A percentile compares a stretch with the other conserved stretches of the same genome.
Conservation (phyloP, 2,113 vertebrate genomes). For the Coregonus clupeaformis region DNA sequence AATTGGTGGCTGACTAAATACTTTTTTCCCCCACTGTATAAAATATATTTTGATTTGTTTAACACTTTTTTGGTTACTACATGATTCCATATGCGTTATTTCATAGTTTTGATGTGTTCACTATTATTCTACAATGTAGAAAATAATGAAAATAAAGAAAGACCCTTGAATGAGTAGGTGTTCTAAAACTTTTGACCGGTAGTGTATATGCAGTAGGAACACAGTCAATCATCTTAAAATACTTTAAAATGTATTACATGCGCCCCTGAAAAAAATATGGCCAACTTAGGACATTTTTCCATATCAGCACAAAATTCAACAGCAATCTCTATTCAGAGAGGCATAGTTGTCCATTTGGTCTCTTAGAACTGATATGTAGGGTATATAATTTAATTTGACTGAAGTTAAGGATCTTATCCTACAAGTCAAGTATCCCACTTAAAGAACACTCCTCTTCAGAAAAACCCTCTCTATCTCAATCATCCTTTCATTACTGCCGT, state of each 20-base stretch:
- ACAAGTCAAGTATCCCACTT: conserved; percentile 54
- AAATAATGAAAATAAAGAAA: too few relatives aligned
- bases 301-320: conserved; percentile 46
- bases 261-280: too few relatives aligned
- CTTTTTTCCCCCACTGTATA: too few relatives aligned
- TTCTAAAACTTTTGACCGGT: too few relatives aligned
- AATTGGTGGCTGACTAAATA: too few relatives aligned
- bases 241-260: neutral
- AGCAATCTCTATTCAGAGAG: conserved; percentile 26
- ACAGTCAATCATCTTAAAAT: neutral
- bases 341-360: conserved; percentile 13
- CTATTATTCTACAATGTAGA: too few relatives aligned
- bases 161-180: too few relatives aligned
- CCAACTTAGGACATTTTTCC: conserved; percentile 16
- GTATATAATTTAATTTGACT: conserved; percentile 56
- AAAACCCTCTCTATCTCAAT: conserved; percentile 40
- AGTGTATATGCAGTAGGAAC: neutral
- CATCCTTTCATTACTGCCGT: conserved; percentile 43
- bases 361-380: conserved; percentile 37
- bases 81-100: too few relatives aligned
- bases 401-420: conserved; percentile 54
- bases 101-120: too few relatives aligned
- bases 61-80: too few relatives aligned
- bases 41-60: too few relatives aligned
- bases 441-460: conserved; percentile 49